Evolutionary conservation across 2,888 invertebrate genomes (phyloP).

Genomic region (Sesamia inferens): DNA sequence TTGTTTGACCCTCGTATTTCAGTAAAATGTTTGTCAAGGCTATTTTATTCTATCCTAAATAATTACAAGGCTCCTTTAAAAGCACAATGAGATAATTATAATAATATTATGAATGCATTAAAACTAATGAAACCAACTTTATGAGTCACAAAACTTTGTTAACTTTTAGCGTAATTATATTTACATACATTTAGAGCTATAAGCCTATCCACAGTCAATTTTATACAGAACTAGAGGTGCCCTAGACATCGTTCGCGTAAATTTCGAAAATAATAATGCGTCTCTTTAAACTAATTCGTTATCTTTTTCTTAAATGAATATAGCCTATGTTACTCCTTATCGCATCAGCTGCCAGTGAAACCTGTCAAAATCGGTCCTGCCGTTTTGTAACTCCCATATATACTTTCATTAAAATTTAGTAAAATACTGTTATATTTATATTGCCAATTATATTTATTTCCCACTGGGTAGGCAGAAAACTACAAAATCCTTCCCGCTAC

Average conservation of each 20-base stretch:
- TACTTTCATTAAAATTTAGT: neutral
- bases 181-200: neutral
- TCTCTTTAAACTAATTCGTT: neutral
- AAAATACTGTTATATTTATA: neutral
- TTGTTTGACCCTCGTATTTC: no score
- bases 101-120: conserved; percentile 45
- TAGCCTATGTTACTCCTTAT: neutral
- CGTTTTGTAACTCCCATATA: no score
- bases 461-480: neutral
- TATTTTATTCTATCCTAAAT: conserved; percentile 11
- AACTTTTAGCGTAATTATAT: conserved; percentile 28
- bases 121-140: conserved; percentile 39
- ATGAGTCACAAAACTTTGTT: conserved; percentile 39
- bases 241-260: neutral
- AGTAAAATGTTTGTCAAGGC: conserved; percentile 7
- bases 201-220: conserved; percentile 1
- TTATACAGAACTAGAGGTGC: neutral
- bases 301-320: neutral
- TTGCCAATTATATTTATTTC: neutral
- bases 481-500: neutral
- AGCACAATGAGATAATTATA: conserved; percentile 29
- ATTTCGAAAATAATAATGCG: neutral
- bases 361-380: neutral
- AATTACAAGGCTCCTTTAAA: conserved; percentile 27
- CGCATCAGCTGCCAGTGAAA: neutral